Percentiles rank a stretch among this genome's conserved stretches.
Conservation (phyloP, 1,140 invertebrate species). For the Planococcus citri region DNA sequence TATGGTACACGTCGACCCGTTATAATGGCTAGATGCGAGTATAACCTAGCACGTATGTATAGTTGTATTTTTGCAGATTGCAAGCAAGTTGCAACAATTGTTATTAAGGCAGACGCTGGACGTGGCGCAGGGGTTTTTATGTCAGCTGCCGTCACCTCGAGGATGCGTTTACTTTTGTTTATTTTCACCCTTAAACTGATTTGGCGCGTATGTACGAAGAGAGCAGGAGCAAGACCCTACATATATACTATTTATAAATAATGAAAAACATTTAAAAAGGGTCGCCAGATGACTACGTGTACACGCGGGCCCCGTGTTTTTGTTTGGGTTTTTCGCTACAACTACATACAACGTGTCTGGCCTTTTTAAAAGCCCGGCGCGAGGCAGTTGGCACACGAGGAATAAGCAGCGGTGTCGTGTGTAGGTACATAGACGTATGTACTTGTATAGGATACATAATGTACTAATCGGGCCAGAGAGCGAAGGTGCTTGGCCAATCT, state of each 20-base stretch:
- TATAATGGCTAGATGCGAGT: too few species aligned
- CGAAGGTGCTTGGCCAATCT: too few species aligned
- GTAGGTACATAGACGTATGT: too few species aligned
- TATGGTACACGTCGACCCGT: too few species aligned
- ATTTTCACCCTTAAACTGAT: slow-evolving; percentile 19
- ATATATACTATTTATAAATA: slow-evolving; percentile 18
- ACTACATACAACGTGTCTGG: too few species aligned
- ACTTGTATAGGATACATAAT: too few species aligned
- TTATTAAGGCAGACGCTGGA: neutral
- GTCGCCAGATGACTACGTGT: neutral
- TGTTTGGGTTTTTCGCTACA: neutral
- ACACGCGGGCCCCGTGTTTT: too few species aligned
- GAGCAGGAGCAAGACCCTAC: neutral
- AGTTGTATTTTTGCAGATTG: too few species aligned
- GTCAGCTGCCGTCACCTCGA: slow-evolving; percentile 11
- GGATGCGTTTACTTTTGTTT: slow-evolving; percentile 16
- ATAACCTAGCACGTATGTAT: too few species aligned
- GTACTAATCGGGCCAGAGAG: too few species aligned
- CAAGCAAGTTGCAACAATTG: slow-evolving; percentile 12
- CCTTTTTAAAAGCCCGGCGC: too few species aligned
- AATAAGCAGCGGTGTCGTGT: too few species aligned
- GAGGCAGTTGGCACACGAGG: neutral
- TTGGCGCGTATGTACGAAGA: neutral
- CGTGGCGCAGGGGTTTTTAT: neutral
- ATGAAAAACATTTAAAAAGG: slow-evolving; percentile 5